Conservation (phyloP, 64 coral and sea anemone genomes). For the Pachyseris speciosa region DNA sequence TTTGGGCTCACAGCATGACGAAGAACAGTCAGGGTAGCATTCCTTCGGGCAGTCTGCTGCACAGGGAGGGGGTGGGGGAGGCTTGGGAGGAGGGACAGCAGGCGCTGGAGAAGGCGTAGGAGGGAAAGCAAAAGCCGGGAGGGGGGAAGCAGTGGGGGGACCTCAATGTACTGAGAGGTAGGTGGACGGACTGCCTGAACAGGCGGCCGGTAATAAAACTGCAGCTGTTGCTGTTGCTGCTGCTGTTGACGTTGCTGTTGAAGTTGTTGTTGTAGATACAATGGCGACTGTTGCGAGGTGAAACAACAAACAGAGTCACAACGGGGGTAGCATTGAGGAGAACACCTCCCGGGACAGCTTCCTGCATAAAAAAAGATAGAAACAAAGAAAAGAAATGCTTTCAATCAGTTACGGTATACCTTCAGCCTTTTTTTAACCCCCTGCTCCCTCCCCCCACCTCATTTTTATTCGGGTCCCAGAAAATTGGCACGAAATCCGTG, state of each 20-base stretch:
- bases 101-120: constrained; percentile 1
- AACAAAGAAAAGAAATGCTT: too few species aligned
- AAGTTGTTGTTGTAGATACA: not conserved
- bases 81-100: not conserved
- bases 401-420: too few species aligned
- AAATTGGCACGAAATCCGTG: too few species aligned
- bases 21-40: constrained; percentile 74
- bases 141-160: not conserved
- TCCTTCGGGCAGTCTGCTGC: constrained; percentile 54
- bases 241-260: not conserved
- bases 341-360: constrained; percentile 16
- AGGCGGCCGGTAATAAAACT: constrained; percentile 3
- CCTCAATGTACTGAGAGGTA: not conserved
- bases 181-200: not conserved
- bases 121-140: not conserved
- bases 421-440: too few species aligned
- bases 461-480: too few species aligned
- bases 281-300: constrained; percentile 10
- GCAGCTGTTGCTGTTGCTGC: not conserved
- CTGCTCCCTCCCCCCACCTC: too few species aligned
- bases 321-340: constrained; percentile 17
- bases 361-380: not conserved
- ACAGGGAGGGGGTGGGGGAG: constrained; percentile 63
- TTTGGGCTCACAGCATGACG: constrained; percentile 71
- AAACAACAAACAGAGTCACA: constrained; percentile 9